Conservation (phyloP, 2,113 vertebrate genomes). For the Takifugu bimaculatus region DNA sequence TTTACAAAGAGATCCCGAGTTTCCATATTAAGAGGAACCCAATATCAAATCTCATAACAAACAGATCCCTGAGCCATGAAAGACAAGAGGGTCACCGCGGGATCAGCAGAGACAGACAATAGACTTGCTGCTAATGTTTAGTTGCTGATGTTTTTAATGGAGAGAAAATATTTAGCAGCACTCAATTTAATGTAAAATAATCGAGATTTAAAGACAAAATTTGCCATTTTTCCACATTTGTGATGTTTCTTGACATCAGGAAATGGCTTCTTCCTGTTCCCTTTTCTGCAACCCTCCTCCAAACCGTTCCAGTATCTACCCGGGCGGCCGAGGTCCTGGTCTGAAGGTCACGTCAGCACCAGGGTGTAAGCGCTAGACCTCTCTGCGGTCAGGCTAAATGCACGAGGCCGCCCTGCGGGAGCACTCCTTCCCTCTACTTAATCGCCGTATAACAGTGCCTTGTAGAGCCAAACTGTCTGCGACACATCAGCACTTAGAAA, state of each 20-base stretch:
- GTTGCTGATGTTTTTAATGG: slow-evolving; percentile 31
- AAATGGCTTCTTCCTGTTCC: slow-evolving; percentile 63
- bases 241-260: slow-evolving; percentile 60
- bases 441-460: slow-evolving; percentile 72
- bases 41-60: slow-evolving; percentile 66
- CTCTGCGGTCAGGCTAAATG: slow-evolving; percentile 79
- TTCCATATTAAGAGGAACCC: slow-evolving; percentile 52
- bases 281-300: slow-evolving; percentile 50
- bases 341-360: slow-evolving; percentile 76
- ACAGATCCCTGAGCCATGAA: slow-evolving; percentile 38
- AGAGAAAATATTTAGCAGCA: slow-evolving; percentile 30
- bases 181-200: slow-evolving; percentile 3
- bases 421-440: slow-evolving; percentile 74
- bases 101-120: not conserved
- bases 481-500: slow-evolving; percentile 75
- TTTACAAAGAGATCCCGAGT: slow-evolving; percentile 66
- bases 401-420: slow-evolving; percentile 71
- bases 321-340: slow-evolving; percentile 62
- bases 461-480: slow-evolving; percentile 77
- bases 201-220: slow-evolving; percentile 21
- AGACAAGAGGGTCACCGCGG: slow-evolving; percentile 48
- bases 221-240: slow-evolving; percentile 35
- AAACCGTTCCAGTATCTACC: slow-evolving; percentile 68
- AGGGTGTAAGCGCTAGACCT: slow-evolving; percentile 74
- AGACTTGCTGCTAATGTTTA: too few relatives aligned